Conservation (phyloP, 2,797 vertebrate species). For the Etheostoma perlongum region DNA sequence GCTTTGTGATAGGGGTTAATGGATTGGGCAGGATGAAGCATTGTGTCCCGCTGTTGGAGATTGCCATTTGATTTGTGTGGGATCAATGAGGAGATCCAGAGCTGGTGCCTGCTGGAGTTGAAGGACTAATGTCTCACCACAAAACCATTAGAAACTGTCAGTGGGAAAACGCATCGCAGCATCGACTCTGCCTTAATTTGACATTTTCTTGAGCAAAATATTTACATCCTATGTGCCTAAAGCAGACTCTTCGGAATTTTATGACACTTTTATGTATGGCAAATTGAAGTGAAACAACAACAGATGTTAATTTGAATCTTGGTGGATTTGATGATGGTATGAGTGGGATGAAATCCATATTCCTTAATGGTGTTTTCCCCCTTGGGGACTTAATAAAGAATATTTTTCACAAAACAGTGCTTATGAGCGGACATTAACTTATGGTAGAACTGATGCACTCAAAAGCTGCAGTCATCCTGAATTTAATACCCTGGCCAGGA, state of each 20-base stretch:
- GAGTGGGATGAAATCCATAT: conserved; percentile 60
- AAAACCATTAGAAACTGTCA: conserved; percentile 64
- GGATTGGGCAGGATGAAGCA: conserved; percentile 77
- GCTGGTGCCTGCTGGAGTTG: conserved; percentile 68
- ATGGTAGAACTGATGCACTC: conserved; percentile 29
- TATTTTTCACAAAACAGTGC: conserved; percentile 35
- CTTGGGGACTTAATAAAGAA: conserved; percentile 49
- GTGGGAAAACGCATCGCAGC: conserved; percentile 55
- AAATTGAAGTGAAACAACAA: conserved; percentile 58
- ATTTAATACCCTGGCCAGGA: conserved; percentile 58
- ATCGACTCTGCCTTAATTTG: conserved; percentile 52
- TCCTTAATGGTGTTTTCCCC: conserved; percentile 63
- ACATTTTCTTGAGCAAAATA: conserved; percentile 60
- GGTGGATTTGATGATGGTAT: conserved; percentile 56
- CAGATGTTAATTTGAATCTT: conserved; percentile 69
- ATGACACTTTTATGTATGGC: conserved; percentile 52
- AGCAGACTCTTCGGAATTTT: conserved; percentile 41
- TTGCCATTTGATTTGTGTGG: conserved; percentile 74
- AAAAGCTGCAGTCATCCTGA: conserved; percentile 43
- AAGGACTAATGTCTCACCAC: conserved; percentile 67
- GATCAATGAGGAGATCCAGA: conserved; percentile 75
- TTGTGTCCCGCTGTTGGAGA: conserved; percentile 64
- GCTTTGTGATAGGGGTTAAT: conserved; percentile 76
- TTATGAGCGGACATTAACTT: conserved; percentile 27
- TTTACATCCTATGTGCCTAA: conserved; percentile 40